Evolutionary conservation across 2,888 invertebrate species (phyloP).

Genomic region (Clivina fossor): DNA sequence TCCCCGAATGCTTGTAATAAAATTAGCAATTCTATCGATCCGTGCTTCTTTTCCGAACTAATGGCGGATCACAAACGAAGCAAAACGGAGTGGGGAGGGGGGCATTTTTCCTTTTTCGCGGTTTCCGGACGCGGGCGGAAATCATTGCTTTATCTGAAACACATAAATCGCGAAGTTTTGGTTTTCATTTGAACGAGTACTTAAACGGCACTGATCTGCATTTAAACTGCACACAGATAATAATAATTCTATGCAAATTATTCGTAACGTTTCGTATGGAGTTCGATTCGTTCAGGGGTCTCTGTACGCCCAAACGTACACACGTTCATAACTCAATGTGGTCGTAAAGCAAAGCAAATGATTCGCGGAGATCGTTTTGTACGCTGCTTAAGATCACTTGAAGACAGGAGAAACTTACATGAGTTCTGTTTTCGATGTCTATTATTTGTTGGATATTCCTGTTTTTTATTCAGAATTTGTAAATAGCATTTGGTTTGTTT

Average conservation of each 20-base stretch:
- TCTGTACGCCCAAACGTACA: slow-evolving; percentile 14
- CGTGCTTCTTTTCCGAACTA: neutral
- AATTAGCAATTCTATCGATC: slow-evolving; percentile 32
- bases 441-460: too few species aligned
- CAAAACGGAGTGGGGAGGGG: slow-evolving; percentile 3
- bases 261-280: too few species aligned
- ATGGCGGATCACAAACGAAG: neutral
- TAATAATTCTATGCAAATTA: slow-evolving; percentile 36
- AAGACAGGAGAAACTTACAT: too few species aligned
- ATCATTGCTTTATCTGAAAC: slow-evolving; percentile 34
- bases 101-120: slow-evolving; percentile 15
- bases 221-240: slow-evolving; percentile 36
- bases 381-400: too few species aligned
- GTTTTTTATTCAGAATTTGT: too few species aligned
- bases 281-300: too few species aligned
- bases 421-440: too few species aligned
- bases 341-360: slow-evolving; percentile 26
- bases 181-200: slow-evolving; percentile 33
- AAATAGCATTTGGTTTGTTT: too few species aligned
- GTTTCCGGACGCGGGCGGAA: slow-evolving; percentile 13
- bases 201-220: slow-evolving; percentile 34
- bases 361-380: too few species aligned
- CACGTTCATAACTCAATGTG: slow-evolving; percentile 26
- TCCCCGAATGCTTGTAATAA: slow-evolving; percentile 21
- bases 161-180: slow-evolving; percentile 33